A percentile compares a stretch with the other conserved stretches of the same genome.
These are phyloP conservation scores for Axea sp. DNA, from an alignment of 2,888 invertebrate genomes.

Conservation along the genomic window DNA sequence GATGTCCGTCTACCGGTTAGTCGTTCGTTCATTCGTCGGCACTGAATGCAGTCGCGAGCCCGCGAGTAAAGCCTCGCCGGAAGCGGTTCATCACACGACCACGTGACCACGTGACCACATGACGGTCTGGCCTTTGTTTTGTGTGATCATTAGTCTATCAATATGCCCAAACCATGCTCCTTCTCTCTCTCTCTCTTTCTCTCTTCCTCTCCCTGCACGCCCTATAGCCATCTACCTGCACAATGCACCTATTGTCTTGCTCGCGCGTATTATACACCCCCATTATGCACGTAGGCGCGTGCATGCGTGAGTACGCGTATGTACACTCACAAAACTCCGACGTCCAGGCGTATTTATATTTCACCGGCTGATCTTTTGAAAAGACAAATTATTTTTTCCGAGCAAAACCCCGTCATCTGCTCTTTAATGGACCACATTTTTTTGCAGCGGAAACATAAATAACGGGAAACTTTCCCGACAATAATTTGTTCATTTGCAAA, in stretches of 20 bases:
- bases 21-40: constrained; percentile 62
- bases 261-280: constrained; percentile 76
- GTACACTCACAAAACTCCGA: constrained; percentile 33
- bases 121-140: constrained; percentile 78
- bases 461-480: not conserved
- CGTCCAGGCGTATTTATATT: constrained; percentile 33
- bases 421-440: constrained; percentile 6
- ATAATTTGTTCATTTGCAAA: constrained; percentile 59
- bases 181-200: constrained; percentile 63
- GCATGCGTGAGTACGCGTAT: constrained; percentile 68
- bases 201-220: constrained; percentile 66
- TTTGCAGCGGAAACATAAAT: constrained; percentile 7
- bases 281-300: constrained; percentile 77
- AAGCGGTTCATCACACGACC: constrained; percentile 79
- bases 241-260: constrained; percentile 79
- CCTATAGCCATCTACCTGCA: constrained; percentile 75
- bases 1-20: constrained; percentile 70
- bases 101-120: constrained; percentile 78
- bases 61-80: constrained; percentile 73
- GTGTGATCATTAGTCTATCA: constrained; percentile 79
- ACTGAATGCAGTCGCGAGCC: constrained; percentile 70
- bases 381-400: constrained; percentile 54
- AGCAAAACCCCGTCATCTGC: constrained; percentile 21
- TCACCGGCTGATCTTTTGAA: constrained; percentile 24
- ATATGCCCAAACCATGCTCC: constrained; percentile 77